Conservation (phyloP, 2,888 invertebrate species). For the Periphyllus acericola region DNA sequence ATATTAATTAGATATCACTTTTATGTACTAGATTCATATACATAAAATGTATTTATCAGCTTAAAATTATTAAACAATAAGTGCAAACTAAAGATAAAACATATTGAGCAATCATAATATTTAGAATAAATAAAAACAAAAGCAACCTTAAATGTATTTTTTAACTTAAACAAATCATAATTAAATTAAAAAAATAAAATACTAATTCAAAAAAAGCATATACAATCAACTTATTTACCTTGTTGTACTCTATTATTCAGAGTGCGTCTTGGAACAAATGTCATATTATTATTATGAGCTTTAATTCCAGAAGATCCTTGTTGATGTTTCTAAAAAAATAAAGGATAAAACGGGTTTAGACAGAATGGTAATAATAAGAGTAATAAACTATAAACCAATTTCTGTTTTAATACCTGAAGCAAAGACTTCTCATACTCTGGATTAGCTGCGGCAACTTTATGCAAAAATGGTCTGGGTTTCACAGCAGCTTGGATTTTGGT, state of each 20-base stretch:
- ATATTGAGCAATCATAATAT: not conserved
- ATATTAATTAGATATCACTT: too few species aligned
- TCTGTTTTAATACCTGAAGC: slow-evolving; percentile 18
- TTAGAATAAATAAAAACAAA: slow-evolving; percentile 16
- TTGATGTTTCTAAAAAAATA: slow-evolving; percentile 49
- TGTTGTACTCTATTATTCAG: slow-evolving; percentile 48
- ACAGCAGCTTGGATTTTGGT: slow-evolving; percentile 60
- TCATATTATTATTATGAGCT: slow-evolving; percentile 44
- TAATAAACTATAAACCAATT: not conserved
- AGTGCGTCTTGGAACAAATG: slow-evolving; percentile 56
- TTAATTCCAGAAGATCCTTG: slow-evolving; percentile 42
- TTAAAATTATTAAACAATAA: not conserved
- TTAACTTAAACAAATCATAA: not conserved
- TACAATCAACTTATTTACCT: slow-evolving; percentile 22
- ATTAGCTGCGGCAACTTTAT: slow-evolving; percentile 60
- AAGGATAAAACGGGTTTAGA: not conserved
- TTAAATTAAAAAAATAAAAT: not conserved
- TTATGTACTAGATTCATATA: too few species aligned
- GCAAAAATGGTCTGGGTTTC: slow-evolving; percentile 58
- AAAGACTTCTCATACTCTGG: slow-evolving; percentile 56
- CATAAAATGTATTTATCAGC: not conserved
- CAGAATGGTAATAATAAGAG: too few species aligned
- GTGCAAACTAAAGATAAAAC: not conserved
- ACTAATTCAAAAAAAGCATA: not conserved
- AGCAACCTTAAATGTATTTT: not conserved